Base-by-base conservation (phyloP, 2,113 vertebrate species). In the Gavialis gangeticus region DNA sequence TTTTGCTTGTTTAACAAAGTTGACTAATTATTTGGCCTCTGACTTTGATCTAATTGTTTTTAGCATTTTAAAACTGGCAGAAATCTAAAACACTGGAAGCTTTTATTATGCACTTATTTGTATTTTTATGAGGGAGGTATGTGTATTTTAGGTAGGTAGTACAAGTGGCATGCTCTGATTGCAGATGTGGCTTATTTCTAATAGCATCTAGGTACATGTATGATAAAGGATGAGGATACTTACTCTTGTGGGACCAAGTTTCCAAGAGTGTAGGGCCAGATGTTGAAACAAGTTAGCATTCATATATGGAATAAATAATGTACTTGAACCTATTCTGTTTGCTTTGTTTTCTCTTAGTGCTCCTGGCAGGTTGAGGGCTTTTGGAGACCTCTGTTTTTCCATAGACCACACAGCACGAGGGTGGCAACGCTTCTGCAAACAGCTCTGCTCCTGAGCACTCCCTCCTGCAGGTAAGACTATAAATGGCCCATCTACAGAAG, bases 331-430 rank as follows among this genome's bases (percentile, higher is more conserved):
- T n/a, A 5, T 4, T 2, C 8, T 2, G 5, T 6, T 5, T 12
- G 67, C 1, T 14, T 4, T 54, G 22, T 24, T 37, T 67, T 75
- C 2, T 19, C 58, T 55, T 75, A 3, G n/a, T 0, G 0, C 28
- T 59, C 17, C 30, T 4, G 24, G 21, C 17, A 13, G 24, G 66
- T 12, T 91, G 79, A 3, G 84, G 78, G 58, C 56, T 5, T 46
- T 0, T 1, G 11, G 60, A 13, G 25, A 1, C 8, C 2, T 19
- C 55, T 16, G 46, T 17, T 90, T 57, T 30, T 0, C n/a, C 12
- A 10, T 78, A 54, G 7, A 8, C 3, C 4, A 62, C 30, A 24
- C 4, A 16, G 2, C 5, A 5, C 28, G 25, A 79, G 66, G 12
- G 71, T 16, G 76, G 2, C 0, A 5, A 10, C 4, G 75, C 34